These are phyloP conservation scores for Rhombomys opimus DNA, from an alignment of 2,113 vertebrate species.

Conservation along the genomic window DNA sequence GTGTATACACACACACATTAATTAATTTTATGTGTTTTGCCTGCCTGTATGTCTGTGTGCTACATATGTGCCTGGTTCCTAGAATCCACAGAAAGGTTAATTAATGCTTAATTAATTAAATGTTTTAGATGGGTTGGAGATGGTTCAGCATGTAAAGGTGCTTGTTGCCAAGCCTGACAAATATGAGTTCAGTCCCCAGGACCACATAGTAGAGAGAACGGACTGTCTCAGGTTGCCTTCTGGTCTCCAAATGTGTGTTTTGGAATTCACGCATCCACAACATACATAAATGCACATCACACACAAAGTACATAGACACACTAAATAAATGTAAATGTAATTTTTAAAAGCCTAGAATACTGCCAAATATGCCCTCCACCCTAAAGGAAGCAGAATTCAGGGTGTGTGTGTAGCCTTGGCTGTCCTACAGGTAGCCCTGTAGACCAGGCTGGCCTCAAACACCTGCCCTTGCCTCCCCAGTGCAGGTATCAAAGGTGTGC, in stretches of 20 bases:
- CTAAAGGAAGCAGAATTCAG: not conserved
- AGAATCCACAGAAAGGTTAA: not conserved
- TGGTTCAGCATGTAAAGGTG: not conserved
- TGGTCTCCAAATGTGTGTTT: not conserved
- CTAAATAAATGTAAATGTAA: not conserved
- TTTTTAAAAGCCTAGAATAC: not conserved
- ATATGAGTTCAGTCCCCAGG: not conserved
- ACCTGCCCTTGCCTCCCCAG: not conserved
- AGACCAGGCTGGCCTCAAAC: not conserved
- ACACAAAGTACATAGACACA: not conserved
- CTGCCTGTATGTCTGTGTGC: not conserved
- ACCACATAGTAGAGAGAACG: not conserved
- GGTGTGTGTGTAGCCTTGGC: not conserved
- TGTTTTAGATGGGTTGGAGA: not conserved
- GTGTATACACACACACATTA: not conserved
- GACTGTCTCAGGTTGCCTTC: not conserved
- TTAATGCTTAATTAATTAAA: not conserved
- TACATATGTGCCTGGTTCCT: no score
- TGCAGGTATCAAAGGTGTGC: not conserved
- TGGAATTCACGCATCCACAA: not conserved
- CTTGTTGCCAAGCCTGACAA: not conserved
- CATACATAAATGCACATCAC: not conserved
- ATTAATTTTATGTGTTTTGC: not conserved
- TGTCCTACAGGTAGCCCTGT: not conserved
- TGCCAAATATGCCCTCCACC: not conserved